Evolutionary conservation across 2,888 invertebrate species (phyloP).

Genomic region (Meta bourneti): DNA sequence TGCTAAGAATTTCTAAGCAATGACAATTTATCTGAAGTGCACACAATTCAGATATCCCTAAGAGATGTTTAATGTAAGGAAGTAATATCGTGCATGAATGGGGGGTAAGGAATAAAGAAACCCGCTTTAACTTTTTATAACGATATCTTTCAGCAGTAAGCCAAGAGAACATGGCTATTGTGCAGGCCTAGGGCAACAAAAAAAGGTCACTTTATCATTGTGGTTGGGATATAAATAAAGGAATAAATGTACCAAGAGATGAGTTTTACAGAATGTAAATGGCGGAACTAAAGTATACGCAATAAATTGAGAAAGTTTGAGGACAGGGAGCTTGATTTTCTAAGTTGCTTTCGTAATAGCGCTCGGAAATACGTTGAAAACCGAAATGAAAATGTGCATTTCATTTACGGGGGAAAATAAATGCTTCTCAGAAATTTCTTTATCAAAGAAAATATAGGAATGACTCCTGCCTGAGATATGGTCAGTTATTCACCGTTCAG

Average conservation of each 20-base stretch:
- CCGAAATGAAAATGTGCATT: no score
- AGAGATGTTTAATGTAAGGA: slow-evolving; percentile 1
- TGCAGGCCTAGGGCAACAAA: slow-evolving; percentile 27
- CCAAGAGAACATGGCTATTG: slow-evolving; percentile 9
- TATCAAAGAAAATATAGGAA: no score
- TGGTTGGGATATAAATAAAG: slow-evolving; percentile 35
- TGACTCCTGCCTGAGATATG: no score
- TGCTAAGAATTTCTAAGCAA: neutral
- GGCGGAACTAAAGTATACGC: slow-evolving; percentile 11
- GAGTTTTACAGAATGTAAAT: slow-evolving; percentile 32
- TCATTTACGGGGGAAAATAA: no score
- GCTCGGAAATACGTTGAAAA: no score
- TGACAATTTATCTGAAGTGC: slow-evolving; percentile 14
- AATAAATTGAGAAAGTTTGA: slow-evolving; percentile 14
- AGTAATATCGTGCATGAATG: slow-evolving; percentile 33
- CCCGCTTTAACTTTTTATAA: slow-evolving; percentile 30
- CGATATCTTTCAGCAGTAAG: slow-evolving; percentile 28
- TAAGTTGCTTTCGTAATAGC: no score
- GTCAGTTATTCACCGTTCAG: no score
- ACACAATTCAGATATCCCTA: neutral
- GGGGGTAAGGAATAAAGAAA: neutral
- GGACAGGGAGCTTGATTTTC: neutral
- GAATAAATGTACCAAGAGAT: slow-evolving; percentile 33
- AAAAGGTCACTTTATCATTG: slow-evolving; percentile 32
- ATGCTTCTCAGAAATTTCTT: no score